Conservation (phyloP, 2,888 invertebrate species). For the Caenorhabditis japonica region DNA sequence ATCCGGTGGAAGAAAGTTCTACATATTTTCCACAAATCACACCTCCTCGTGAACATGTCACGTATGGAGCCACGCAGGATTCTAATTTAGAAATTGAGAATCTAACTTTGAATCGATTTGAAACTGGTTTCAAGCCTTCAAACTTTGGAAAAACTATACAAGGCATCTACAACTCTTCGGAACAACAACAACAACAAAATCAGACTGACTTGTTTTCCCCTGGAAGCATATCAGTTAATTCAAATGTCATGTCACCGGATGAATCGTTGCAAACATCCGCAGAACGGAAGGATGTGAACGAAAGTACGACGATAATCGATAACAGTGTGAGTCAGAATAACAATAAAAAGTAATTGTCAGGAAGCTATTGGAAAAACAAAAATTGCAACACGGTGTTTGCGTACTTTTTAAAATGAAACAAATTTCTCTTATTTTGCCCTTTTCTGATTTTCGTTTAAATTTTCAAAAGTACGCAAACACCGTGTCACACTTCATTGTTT, state of each 20-base stretch:
- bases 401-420: too few relatives aligned
- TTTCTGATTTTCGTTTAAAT: too few relatives aligned
- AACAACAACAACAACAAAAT: slow-evolving; percentile 15
- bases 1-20: slow-evolving; percentile 28
- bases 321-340: slow-evolving; percentile 32
- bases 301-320: slow-evolving; percentile 19
- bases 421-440: background rate
- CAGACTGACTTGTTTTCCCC: slow-evolving; percentile 27
- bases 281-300: slow-evolving; percentile 18
- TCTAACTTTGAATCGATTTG: slow-evolving; percentile 26
- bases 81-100: slow-evolving; percentile 3
- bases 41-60: slow-evolving; percentile 31
- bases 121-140: slow-evolving; percentile 39
- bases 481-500: too few relatives aligned
- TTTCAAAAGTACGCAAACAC: too few relatives aligned
- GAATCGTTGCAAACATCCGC: slow-evolving; percentile 26
- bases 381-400: too few relatives aligned
- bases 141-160: slow-evolving; percentile 52
- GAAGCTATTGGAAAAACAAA: too few relatives aligned
- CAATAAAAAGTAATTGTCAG: background rate
- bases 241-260: slow-evolving; percentile 35
- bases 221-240: slow-evolving; percentile 31
- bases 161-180: slow-evolving; percentile 48
- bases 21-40: slow-evolving; percentile 45
- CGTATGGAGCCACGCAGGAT: slow-evolving; percentile 12